Evolutionary conservation across 2,113 vertebrate genomes (phyloP).

Genomic region (Mormyrus lacerda): DNA sequence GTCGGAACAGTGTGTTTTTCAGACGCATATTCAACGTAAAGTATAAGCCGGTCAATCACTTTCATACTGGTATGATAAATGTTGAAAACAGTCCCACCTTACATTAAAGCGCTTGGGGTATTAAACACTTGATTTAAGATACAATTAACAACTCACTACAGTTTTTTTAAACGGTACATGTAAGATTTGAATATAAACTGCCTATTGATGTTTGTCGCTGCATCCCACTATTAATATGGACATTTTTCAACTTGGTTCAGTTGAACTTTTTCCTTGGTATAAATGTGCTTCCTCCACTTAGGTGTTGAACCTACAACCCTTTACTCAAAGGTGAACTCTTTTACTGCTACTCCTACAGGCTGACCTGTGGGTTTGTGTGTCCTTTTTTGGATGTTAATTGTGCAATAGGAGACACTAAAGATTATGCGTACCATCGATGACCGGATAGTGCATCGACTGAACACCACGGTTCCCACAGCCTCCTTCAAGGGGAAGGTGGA

Average conservation of each 20-base stretch:
- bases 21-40: background rate
- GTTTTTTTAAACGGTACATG: background rate
- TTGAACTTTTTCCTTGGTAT: background rate
- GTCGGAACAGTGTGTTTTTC: background rate
- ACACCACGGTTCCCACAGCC: conserved; percentile 88
- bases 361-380: background rate
- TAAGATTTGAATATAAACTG: background rate
- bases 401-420: conserved; percentile 78
- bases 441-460: conserved; percentile 88
- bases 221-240: background rate
- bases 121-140: background rate
- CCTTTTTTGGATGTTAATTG: background rate
- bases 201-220: background rate
- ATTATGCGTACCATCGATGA: conserved; percentile 92
- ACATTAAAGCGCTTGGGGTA: background rate
- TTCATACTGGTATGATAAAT: background rate
- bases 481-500: conserved; percentile 91
- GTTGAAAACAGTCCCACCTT: background rate
- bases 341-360: background rate
- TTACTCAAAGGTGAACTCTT: background rate
- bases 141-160: background rate
- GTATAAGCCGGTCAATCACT: background rate
- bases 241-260: background rate
- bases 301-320: background rate
- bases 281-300: background rate